These are phyloP conservation scores for Synanceia verrucosa DNA, from an alignment of 2,797 vertebrate genomes.

Conservation along the genomic window DNA sequence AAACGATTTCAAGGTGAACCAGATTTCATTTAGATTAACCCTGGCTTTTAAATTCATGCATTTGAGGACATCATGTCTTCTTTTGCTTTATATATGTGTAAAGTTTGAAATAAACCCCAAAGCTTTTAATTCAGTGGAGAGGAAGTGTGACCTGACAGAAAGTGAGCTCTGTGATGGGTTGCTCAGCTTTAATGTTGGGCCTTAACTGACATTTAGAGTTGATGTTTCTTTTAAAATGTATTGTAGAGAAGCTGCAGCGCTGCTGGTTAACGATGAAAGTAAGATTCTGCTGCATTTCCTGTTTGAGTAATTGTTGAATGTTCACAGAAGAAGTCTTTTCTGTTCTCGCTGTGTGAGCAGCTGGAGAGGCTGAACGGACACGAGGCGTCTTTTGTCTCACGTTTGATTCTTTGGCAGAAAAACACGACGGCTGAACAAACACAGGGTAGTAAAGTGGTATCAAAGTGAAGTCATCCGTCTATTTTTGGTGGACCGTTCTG, in stretches of 20 bases:
- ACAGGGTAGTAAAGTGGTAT: neutral
- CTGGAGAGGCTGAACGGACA: neutral
- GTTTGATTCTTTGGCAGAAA: constrained; percentile 10
- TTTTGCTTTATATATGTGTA: constrained; percentile 18
- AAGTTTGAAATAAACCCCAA: neutral
- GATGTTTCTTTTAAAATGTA: no score
- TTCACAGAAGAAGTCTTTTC: neutral
- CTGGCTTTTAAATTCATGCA: constrained; percentile 43
- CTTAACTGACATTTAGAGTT: neutral
- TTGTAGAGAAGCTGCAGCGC: neutral
- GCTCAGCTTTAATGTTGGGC: neutral
- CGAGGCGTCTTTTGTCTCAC: neutral
- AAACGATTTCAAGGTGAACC: constrained; percentile 58
- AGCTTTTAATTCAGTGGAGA: neutral
- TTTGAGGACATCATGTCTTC: neutral
- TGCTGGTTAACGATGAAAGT: neutral
- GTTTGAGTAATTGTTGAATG: constrained; percentile 5
- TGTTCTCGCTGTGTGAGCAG: neutral
- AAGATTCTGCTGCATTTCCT: neutral
- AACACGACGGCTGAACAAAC: neutral
- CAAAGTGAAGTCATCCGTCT: neutral
- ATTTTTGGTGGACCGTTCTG: neutral
- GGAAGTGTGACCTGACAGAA: neutral
- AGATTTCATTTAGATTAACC: constrained; percentile 82
- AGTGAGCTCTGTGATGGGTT: neutral